Evolutionary conservation across 2,113 vertebrate species (phyloP), one percentile per base, ranked within the genome.

Genomic region (Leucoraja erinaceus): DNA sequence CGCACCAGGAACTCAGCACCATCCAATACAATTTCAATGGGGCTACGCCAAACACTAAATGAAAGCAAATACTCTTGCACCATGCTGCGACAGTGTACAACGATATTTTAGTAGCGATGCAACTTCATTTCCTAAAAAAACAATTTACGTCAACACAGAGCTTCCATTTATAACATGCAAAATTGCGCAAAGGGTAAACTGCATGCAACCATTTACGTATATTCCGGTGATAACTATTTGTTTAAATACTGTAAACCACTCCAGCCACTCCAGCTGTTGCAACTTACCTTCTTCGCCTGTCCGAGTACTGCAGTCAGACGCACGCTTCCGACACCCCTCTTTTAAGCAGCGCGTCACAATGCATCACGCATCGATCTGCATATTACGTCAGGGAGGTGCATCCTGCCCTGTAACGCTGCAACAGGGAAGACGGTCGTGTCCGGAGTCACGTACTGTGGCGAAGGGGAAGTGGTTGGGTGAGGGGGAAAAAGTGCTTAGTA

Each of bases 251-350:
- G 10, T 8, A 7, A 22, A 54, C 54, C 25, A 18, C 78, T 28
- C 4, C 10, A 61, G 2, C 22, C 25, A 25, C 9, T 5, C 54
- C 3, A 3, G 16, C 0, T 28, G 56, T 22, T 47, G 20, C 0
- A 10, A 0, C 8, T 63, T 31, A 31, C 11, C 59, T 31, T 14
- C 56, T 11, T 61, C 83, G 4, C 8, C 38, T 54, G 78, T 0
- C 16, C 14, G 22, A 54, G 22, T 4, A 14, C 56, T 31, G 83
- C 59, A 86, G 56, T 63, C 14, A 31, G 9, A 3, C 22, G 6
- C 28, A 2, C 10, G 0, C 11, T 0, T 31, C 0, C 4, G 6
- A 1, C 4, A 63, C 11, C 10, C 28, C 6, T 59, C 28, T 0
- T 86, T 86, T 86, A 86, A 63, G 25, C 25, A 0, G 0, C 18